Evolutionary conservation across 2,888 invertebrate species (phyloP), one percentile per base, ranked within the genome.

Genomic region (Hydraecia micacea): DNA sequence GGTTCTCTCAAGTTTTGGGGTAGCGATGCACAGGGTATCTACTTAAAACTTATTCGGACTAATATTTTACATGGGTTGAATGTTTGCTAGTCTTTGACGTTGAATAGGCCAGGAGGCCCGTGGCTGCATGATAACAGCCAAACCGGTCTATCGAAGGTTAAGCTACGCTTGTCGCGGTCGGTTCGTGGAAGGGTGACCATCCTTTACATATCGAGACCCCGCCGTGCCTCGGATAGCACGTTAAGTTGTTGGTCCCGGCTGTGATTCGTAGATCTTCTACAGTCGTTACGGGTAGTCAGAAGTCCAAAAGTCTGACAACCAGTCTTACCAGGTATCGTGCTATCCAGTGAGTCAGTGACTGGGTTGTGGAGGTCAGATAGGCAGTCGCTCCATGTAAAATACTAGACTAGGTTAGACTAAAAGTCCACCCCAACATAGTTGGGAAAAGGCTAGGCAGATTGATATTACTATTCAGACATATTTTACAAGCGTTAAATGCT

Each of bases 1-100:
- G 32, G 18, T 62, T 63, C 25, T 77, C 65, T 75, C 60, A 73
- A 79, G 85, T 87, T 88, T 81, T 58, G 39, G 72, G 66, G 58
- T 52, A 67, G 60, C 46, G 21, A 73, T 84, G 63, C 65, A 60
- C 1, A 6, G 25, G 11, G 46, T 28, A 75, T 13, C 21, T 55
- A 46, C 15, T 42, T 0, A 6, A 21, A 7, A 66, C 7, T 11
- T 3, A 8, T 46, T 46, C 46, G 0, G 46, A 46, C 7, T 7
- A 18, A 66, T 21, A 55, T 60, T 32, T 69, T 11, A 28, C 8
- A 39, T 39, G 3, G 7, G 0, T 42, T 42, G 0, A 32, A 42
- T 65, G 15, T 42, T 42, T 46, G 9, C n/a, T 18, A 52, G n/a
- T 5, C n/a, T 11, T n/a, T 58, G 25, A 25, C 32, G 15, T 32